phyloP scores from a whole-genome alignment of 92 coral and sea anemone genomes.

The Paramuricea clavata region DNA sequence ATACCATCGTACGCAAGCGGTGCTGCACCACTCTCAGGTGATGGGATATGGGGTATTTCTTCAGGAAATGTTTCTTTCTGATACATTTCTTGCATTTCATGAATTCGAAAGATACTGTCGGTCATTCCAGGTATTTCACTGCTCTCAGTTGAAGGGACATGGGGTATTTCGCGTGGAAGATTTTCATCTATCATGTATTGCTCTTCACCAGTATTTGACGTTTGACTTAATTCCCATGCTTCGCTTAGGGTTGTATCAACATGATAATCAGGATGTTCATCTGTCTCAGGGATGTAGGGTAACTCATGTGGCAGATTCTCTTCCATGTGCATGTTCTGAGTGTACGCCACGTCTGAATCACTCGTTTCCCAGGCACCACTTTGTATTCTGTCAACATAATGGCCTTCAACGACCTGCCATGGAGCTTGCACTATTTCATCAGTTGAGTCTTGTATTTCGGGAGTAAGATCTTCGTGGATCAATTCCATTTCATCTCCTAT shows the following conservation, averaged over 20 bases:
- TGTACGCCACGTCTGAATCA: background rate
- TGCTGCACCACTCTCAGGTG: background rate
- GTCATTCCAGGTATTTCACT: background rate
- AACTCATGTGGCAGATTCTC: conserved; percentile 27
- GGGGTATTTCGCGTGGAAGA: background rate
- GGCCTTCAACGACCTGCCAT: background rate
- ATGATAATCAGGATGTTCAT: background rate
- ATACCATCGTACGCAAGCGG: too few relatives aligned
- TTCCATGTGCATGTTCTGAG: background rate
- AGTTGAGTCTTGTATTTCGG: background rate
- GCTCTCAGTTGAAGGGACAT: background rate
- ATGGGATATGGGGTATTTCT: background rate
- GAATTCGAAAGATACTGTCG: background rate
- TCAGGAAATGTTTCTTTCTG: background rate
- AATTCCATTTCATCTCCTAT: background rate
- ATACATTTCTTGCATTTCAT: background rate
- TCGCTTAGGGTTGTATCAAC: conserved; percentile 2
- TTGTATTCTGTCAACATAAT: background rate
- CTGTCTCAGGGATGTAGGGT: background rate
- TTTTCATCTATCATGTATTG: background rate
- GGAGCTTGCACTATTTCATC: background rate
- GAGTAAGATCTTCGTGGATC: background rate
- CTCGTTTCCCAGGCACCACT: conserved; percentile 14
- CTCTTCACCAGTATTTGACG: background rate
- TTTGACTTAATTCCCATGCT: background rate